Evolutionary conservation across 2,797 vertebrate genomes (phyloP), one percentile per base, ranked within the genome.

Genomic region (Triplophysa bombifrons): DNA sequence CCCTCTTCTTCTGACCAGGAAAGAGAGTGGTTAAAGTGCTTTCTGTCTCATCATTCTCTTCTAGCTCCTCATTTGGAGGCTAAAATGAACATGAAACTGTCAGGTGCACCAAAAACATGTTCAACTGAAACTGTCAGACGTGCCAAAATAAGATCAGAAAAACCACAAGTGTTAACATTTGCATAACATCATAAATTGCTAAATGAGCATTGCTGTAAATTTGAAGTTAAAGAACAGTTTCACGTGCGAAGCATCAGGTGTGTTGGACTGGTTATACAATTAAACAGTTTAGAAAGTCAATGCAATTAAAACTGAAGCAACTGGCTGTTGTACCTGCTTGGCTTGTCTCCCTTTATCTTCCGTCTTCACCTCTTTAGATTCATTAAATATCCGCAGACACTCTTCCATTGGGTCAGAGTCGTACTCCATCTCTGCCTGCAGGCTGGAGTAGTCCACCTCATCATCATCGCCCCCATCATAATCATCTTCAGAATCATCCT

Each of bases 321-420:
- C 9, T 9, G 16, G 22, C 2, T 38, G 14, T 20, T 5, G 61
- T 94, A 98, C 97, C 97, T 96, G 96, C 80, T 95, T 97, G 0
- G 92, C 91, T 90, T 96, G 94, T 72, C 98, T 93, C 66, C 98
- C 98, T 84, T 96, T 98, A 92, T 98, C 95, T 86, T 99, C 96
- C 0, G 84, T 96, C 92, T 98, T 99, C 84, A 99, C 95, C 1
- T 96, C 95, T 13, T 93, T 96, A 48, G 97, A 97, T 86, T 99
- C 98, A 0, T 98, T 97, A 87, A 99, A 99, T 83, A 99, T 98
- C 77, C 97, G 87, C 68, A 99, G 91, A 83, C 98, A 99, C 88
- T 99, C 98, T 85, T 99, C 98, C 96, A 99, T 95, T 0, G 97
- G 97, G 81, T 99, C 98, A 0, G 94, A 94, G 81, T 99, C 97